A percentile compares a stretch with the other conserved stretches of the same genome.
These are phyloP conservation scores for Anoncus sp. DNA, from an alignment of 2,888 invertebrate genomes.

Conservation along the genomic window DNA sequence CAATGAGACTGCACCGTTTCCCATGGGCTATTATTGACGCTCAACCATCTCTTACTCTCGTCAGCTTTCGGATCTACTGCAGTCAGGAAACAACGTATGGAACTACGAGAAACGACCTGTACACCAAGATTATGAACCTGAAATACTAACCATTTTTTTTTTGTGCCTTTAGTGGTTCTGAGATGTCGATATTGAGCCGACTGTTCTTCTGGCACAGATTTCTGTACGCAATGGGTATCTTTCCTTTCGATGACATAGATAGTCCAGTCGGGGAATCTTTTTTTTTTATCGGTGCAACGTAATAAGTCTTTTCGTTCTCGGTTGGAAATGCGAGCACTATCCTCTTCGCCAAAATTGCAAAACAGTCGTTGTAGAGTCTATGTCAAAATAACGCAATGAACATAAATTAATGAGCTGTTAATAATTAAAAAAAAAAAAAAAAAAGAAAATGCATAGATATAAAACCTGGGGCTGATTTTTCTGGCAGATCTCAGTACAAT, in stretches of 20 bases:
- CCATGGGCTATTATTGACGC: constrained; percentile 25
- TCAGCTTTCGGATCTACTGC: constrained; percentile 11
- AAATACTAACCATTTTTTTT: constrained; percentile 11
- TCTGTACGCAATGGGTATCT: constrained; percentile 13
- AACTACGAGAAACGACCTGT: too few species aligned
- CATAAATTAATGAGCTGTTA: too few species aligned
- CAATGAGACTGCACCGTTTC: constrained; percentile 8
- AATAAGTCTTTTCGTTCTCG: constrained; percentile 11
- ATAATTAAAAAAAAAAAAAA: too few species aligned
- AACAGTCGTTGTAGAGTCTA: constrained; percentile 13
- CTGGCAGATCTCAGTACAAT: constrained; percentile 1
- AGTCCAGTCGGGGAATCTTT: constrained; percentile 4
- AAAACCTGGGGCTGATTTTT: background rate
- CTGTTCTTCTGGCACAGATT: background rate
- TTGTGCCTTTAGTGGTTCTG: constrained; percentile 1
- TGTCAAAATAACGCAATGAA: too few species aligned
- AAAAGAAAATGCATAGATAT: too few species aligned
- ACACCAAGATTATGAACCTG: constrained; percentile 1
- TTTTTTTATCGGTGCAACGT: constrained; percentile 5
- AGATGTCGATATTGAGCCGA: too few species aligned
- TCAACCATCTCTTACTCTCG: constrained; percentile 12
- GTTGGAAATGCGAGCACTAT: constrained; percentile 2
- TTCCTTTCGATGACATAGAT: constrained; percentile 17
- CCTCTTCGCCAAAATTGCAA: constrained; percentile 6
- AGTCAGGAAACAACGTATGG: background rate